Conservation (phyloP, 2,113 vertebrate species). For the Pelodiscus sinensis region DNA sequence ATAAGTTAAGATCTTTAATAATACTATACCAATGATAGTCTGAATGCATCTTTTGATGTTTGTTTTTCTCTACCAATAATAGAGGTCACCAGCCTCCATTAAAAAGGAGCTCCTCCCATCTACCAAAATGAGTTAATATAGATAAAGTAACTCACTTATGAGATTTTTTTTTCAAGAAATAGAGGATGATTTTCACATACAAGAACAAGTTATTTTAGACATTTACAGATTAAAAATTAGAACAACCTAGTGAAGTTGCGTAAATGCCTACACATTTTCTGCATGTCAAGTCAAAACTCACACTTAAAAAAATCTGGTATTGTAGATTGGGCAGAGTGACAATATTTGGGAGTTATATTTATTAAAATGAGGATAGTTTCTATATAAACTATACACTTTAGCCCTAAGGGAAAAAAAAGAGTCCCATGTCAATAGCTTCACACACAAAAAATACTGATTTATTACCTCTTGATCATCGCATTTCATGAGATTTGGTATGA, state of each 20-base stretch:
- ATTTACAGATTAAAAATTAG: neutral
- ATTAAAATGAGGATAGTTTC: neutral
- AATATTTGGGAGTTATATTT: neutral
- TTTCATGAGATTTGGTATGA: conserved; percentile 44
- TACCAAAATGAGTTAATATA: neutral
- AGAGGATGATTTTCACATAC: neutral
- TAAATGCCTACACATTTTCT: neutral
- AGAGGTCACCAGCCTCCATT: neutral
- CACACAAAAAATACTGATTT: conserved; percentile 32
- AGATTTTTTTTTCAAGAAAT: neutral
- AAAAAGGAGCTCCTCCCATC: rapidly evolving
- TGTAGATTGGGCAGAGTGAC: neutral
- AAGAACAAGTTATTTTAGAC: neutral
- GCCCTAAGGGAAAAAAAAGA: neutral
- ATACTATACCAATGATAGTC: neutral
- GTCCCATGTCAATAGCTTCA: neutral
- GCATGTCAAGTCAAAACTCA: neutral
- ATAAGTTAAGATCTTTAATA: neutral
- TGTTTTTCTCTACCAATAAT: neutral
- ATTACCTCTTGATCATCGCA: conserved; percentile 32
- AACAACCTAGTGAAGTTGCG: neutral
- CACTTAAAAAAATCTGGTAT: neutral
- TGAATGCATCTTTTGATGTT: neutral
- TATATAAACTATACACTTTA: neutral
- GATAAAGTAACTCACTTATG: neutral